phyloP scores from a whole-genome alignment of 2,113 vertebrate genomes.

The Mobula birostris region DNA sequence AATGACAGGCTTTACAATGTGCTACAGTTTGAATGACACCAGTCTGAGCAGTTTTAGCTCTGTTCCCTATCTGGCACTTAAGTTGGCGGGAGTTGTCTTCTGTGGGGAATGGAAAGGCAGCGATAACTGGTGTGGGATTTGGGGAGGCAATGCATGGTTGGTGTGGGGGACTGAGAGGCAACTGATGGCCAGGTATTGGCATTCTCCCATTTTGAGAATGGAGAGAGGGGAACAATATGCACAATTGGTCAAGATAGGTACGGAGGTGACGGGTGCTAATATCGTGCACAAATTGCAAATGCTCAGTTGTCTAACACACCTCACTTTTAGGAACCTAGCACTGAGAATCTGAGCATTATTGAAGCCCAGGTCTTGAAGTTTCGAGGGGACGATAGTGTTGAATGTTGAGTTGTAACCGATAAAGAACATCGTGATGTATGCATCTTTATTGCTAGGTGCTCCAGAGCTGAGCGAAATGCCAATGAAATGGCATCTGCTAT shows the following conservation, averaged over 20 bases:
- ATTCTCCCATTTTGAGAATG: not conserved
- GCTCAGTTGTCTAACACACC: not conserved
- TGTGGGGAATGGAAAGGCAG: too few species aligned
- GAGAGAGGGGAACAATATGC: not conserved
- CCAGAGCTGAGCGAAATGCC: too few species aligned
- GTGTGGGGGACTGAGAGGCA: not conserved
- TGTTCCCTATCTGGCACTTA: not conserved
- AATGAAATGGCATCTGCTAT: too few species aligned
- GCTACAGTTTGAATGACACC: not conserved
- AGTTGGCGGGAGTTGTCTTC: too few species aligned
- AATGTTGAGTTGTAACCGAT: too few species aligned
- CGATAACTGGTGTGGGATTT: not conserved
- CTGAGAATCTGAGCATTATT: too few species aligned
- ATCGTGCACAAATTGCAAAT: not conserved
- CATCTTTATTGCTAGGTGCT: too few species aligned
- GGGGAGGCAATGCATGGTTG: not conserved
- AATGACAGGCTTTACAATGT: not conserved
- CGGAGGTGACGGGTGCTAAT: not conserved
- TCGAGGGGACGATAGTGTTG: too few species aligned
- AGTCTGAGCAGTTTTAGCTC: not conserved
- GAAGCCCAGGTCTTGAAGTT: too few species aligned
- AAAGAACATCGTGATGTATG: too few species aligned
- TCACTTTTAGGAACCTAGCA: not conserved
- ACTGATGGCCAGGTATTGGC: too few species aligned
- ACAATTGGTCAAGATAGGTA: not conserved